Percentiles rank a stretch among this genome's conserved stretches.
Evolutionary conservation across 2,113 vertebrate genomes (phyloP).

Genomic region (Lichenostomus cassidix): DNA sequence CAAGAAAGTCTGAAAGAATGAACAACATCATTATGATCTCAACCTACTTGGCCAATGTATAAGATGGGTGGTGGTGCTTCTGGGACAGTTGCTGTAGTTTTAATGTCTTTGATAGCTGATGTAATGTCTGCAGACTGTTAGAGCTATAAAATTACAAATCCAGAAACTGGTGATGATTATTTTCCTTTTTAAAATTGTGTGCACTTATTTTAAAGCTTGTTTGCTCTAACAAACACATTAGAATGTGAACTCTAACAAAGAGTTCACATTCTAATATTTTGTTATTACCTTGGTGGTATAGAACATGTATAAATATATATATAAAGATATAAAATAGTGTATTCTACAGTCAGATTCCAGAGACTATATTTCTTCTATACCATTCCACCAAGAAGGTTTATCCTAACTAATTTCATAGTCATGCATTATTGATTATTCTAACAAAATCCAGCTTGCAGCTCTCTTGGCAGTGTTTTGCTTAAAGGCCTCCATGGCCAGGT

Average conservation of each 20-base stretch:
- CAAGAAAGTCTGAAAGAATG: not conserved
- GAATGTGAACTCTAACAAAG: not conserved
- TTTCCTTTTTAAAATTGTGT: not conserved
- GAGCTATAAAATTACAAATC: conserved; percentile 4
- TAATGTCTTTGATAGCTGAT: conserved; percentile 10
- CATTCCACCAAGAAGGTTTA: not conserved
- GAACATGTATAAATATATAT: not conserved
- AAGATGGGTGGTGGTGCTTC: not conserved
- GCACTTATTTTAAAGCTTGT: not conserved
- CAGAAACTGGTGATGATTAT: not conserved
- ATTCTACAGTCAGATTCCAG: not conserved
- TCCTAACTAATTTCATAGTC: not conserved
- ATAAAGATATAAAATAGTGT: not conserved
- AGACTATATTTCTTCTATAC: not conserved
- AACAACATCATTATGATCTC: conserved; percentile 2
- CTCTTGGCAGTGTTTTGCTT: not conserved
- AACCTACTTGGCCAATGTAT: not conserved
- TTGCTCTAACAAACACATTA: not conserved
- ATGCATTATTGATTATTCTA: not conserved
- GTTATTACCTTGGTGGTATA: not conserved
- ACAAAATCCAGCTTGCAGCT: not conserved
- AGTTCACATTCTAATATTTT: not conserved
- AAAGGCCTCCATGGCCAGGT: not conserved
- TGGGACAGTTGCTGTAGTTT: not conserved
- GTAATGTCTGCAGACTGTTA: conserved; percentile 16